phyloP scores from a whole-genome alignment of 2,888 invertebrate genomes.

The Nomada hirtipes region DNA sequence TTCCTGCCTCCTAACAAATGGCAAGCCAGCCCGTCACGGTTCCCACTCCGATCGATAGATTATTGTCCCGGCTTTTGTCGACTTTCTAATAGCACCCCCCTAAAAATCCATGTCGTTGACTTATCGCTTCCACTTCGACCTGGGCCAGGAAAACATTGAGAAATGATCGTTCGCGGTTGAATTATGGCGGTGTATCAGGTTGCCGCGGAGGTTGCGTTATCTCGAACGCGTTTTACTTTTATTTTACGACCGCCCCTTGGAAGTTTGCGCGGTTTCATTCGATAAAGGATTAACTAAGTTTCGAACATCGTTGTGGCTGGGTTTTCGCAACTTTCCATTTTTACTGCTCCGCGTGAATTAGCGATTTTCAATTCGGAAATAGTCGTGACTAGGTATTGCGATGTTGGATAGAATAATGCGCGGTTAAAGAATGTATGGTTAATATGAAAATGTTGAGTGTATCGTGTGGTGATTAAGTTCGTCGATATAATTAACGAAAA shows the following conservation, averaged over 20 bases:
- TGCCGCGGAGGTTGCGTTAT: conserved; percentile 16
- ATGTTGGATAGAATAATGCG: no score
- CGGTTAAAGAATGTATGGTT: no score
- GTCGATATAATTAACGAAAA: no score
- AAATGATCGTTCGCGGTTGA: conserved; percentile 41
- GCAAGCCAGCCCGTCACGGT: conserved; percentile 50
- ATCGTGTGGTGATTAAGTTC: no score
- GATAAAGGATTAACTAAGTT: neutral
- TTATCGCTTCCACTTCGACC: conserved; percentile 26
- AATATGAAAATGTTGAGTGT: no score
- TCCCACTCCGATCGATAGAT: conserved; percentile 63
- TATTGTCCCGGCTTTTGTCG: conserved; percentile 45
- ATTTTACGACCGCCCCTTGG: conserved; percentile 5
- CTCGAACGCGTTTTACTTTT: conserved; percentile 13
- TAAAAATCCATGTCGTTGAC: conserved; percentile 46
- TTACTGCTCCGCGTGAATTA: no score
- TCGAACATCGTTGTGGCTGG: no score
- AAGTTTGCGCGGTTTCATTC: neutral
- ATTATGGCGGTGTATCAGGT: conserved; percentile 39
- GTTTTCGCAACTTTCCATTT: no score
- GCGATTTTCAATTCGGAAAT: no score
- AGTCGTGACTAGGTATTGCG: no score
- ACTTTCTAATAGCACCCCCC: conserved; percentile 18
- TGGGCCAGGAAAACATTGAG: conserved; percentile 37
- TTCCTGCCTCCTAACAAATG: conserved; percentile 64